Percentiles rank a stretch among this genome's conserved stretches.
phyloP scores from a whole-genome alignment of 2,888 invertebrate species.

The Ganaspis brasiliensis region DNA sequence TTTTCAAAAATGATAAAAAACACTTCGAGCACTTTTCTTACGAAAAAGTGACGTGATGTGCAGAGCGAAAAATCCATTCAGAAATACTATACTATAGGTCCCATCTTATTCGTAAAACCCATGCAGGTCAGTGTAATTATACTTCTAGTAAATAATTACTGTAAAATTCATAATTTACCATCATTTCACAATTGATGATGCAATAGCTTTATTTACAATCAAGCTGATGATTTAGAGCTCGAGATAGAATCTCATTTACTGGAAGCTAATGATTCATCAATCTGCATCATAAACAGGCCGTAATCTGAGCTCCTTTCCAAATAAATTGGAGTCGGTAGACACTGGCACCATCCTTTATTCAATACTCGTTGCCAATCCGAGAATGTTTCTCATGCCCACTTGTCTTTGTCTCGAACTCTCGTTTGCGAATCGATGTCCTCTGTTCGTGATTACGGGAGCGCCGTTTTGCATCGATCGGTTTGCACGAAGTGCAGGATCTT shows the following conservation, averaged over 20 bases:
- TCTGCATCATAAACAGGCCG: slow-evolving; percentile 35
- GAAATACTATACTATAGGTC: too few relatives aligned
- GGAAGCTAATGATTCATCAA: slow-evolving; percentile 28
- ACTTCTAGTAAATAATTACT: too few relatives aligned
- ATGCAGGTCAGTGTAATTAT: too few relatives aligned
- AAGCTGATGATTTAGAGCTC: too few relatives aligned
- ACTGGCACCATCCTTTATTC: slow-evolving; percentile 34
- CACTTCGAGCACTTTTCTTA: too few relatives aligned
- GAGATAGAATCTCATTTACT: slow-evolving; percentile 7
- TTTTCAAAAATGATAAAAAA: too few relatives aligned
- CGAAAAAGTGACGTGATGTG: too few relatives aligned
- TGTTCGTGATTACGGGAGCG: slow-evolving; percentile 62
- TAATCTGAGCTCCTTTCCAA: slow-evolving; percentile 15
- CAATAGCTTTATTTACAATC: too few relatives aligned
- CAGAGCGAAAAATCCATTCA: too few relatives aligned
- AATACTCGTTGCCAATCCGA: slow-evolving; percentile 30
- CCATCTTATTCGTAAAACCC: too few relatives aligned
- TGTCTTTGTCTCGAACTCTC: slow-evolving; percentile 60
- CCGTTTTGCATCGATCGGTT: slow-evolving; percentile 62
- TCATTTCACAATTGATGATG: too few relatives aligned
- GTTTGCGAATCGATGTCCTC: slow-evolving; percentile 58
- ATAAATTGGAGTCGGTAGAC: slow-evolving; percentile 29
- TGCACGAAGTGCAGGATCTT: slow-evolving; percentile 62
- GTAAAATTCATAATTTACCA: too few relatives aligned
- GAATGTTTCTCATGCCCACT: slow-evolving; percentile 55